Percentiles rank a stretch among this genome's conserved stretches.
Evolutionary conservation across 2,888 invertebrate species (phyloP).

Genomic region (Cyclophora punctaria): DNA sequence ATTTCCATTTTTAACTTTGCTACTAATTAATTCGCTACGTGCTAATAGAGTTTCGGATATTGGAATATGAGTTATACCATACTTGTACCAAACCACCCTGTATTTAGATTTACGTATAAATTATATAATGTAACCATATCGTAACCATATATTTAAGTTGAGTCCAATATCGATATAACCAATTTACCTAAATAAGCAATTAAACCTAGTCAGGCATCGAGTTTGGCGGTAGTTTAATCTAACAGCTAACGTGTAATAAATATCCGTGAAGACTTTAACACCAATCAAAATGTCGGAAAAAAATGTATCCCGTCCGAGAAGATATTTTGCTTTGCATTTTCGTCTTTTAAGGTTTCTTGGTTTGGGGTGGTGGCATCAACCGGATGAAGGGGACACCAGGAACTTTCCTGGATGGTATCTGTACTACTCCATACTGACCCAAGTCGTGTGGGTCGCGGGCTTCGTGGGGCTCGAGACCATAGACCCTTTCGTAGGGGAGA

Average conservation of each 20-base stretch:
- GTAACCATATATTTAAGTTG: too few species aligned
- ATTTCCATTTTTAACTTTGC: too few species aligned
- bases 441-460: slow-evolving; percentile 57
- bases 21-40: too few species aligned
- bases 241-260: too few species aligned
- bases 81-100: too few species aligned
- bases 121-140: too few species aligned
- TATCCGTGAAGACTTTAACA: too few species aligned
- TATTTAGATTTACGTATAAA: too few species aligned
- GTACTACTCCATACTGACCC: slow-evolving; percentile 54
- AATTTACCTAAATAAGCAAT: too few species aligned
- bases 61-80: too few species aligned
- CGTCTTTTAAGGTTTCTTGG: slow-evolving; percentile 52
- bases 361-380: slow-evolving; percentile 67
- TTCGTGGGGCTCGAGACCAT: slow-evolving; percentile 66
- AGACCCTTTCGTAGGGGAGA: slow-evolving; percentile 63
- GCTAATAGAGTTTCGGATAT: too few species aligned
- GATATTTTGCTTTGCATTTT: slow-evolving; percentile 54
- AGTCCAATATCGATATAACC: neutral
- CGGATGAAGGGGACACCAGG: slow-evolving; percentile 46
- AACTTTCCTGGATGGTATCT: slow-evolving; percentile 59
- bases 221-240: too few species aligned
- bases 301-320: slow-evolving; percentile 30
- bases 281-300: slow-evolving; percentile 18
- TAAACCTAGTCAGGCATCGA: neutral